Evolutionary conservation across 23 tunicate species (phyloP).

Genomic region (Aplidium turbinatum): DNA sequence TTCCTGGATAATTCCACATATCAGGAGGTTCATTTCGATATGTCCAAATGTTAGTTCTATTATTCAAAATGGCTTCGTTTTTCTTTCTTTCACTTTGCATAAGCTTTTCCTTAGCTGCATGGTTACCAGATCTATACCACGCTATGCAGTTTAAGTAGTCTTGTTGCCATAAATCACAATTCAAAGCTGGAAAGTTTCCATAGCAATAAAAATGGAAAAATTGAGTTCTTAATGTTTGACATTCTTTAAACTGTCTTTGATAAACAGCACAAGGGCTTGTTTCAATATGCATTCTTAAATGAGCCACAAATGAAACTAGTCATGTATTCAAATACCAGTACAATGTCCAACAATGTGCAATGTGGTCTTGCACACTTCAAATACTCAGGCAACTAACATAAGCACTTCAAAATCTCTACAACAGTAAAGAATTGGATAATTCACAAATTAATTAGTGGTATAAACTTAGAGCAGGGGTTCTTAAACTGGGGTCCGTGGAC

Average conservation of each 20-base stretch:
- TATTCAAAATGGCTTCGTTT: conserved; percentile 8
- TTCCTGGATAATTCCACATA: conserved; percentile 59
- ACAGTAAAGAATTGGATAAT: too few species aligned
- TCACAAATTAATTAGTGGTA: too few species aligned
- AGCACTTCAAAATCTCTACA: too few species aligned
- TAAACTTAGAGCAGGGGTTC: too few species aligned
- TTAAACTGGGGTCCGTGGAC: too few species aligned
- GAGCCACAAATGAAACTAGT: too few species aligned
- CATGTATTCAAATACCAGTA: too few species aligned
- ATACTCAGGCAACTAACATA: too few species aligned
- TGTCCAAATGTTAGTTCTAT: conserved; percentile 45
- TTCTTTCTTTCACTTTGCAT: conserved; percentile 19
- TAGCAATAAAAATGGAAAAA: conserved; percentile 41
- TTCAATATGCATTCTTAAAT: too few species aligned
- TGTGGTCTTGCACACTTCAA: too few species aligned
- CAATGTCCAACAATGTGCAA: too few species aligned
- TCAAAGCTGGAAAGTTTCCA: conserved; percentile 24
- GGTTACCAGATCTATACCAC: background rate
- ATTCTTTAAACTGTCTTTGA: conserved; percentile 31
- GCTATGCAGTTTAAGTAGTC: conserved; percentile 6
- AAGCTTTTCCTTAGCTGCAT: background rate
- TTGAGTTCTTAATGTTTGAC: background rate
- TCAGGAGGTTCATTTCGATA: conserved; percentile 47
- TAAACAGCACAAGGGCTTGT: conserved; percentile 25
- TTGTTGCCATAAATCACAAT: conserved; percentile 4